Percentiles rank a stretch among this genome's conserved stretches.
phyloP scores from a whole-genome alignment of 2,888 invertebrate species.

The Craniophora ligustri region DNA sequence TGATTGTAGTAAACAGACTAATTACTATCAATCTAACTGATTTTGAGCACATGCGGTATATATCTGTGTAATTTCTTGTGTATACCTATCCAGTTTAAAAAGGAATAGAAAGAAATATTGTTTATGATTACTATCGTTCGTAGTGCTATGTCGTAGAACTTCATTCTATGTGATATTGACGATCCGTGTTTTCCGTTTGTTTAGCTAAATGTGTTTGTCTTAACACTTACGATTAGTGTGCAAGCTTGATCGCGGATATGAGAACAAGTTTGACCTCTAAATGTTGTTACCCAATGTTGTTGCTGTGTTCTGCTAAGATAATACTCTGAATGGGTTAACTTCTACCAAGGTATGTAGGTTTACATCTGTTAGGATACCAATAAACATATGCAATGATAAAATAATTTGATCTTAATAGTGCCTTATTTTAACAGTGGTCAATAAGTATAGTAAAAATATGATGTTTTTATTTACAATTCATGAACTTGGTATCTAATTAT shows the following conservation, averaged over 20 bases:
- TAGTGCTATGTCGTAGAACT: constrained; percentile 37
- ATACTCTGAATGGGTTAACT: constrained; percentile 74
- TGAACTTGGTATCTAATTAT: too few relatives aligned
- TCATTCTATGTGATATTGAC: constrained; percentile 7
- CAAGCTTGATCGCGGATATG: constrained; percentile 71
- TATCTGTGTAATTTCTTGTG: constrained; percentile 23
- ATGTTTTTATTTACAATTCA: too few relatives aligned
- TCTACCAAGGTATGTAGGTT: constrained; percentile 60
- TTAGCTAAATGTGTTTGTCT: constrained; percentile 62
- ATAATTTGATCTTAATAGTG: too few relatives aligned
- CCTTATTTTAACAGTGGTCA: too few relatives aligned
- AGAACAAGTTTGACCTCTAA: constrained; percentile 78
- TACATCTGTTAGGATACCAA: too few relatives aligned
- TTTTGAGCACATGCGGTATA: constrained; percentile 30
- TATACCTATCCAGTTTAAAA: constrained; percentile 10
- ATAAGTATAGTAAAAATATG: too few relatives aligned
- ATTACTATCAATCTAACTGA: constrained; percentile 63
- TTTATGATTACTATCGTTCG: constrained; percentile 1
- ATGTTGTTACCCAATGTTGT: constrained; percentile 71
- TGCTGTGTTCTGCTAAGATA: too few relatives aligned
- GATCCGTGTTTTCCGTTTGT: constrained; percentile 49
- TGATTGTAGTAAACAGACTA: constrained; percentile 76
- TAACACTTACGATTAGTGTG: constrained; percentile 65
- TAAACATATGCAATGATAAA: too few relatives aligned
- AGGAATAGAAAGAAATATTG: constrained; percentile 4